Conservation (phyloP, 2,888 invertebrate genomes). For the Brenthis hecate region DNA sequence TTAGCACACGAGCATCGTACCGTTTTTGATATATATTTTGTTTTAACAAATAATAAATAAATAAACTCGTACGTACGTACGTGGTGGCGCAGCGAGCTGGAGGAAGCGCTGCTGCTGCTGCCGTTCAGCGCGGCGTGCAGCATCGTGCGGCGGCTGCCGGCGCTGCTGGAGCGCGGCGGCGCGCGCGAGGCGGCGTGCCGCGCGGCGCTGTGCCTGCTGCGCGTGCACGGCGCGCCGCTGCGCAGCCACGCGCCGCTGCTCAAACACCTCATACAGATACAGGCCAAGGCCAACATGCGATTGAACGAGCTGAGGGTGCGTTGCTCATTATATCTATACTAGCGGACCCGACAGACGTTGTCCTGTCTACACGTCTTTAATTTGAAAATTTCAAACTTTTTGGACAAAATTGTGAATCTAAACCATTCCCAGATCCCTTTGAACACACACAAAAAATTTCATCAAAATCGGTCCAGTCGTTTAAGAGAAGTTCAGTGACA, state of each 20-base stretch:
- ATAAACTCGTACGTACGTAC: too few relatives aligned
- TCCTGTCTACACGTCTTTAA: too few relatives aligned
- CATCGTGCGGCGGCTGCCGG: conserved; percentile 87
- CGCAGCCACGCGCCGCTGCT: conserved; percentile 87
- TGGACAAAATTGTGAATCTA: too few relatives aligned
- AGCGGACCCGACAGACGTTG: too few relatives aligned
- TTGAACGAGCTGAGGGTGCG: conserved; percentile 84
- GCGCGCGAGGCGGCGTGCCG: conserved; percentile 90
- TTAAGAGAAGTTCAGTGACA: too few relatives aligned
- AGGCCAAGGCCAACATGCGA: conserved; percentile 80
- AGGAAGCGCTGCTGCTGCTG: conserved; percentile 92
- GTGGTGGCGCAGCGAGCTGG: conserved; percentile 87
- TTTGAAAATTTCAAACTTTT: too few relatives aligned
- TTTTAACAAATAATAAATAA: too few relatives aligned
- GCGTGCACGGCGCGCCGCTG: conserved; percentile 90
- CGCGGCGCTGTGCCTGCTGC: conserved; percentile 88
- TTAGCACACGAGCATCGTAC: too few relatives aligned
- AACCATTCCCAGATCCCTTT: too few relatives aligned
- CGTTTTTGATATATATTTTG: too few relatives aligned
- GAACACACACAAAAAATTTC: too few relatives aligned
- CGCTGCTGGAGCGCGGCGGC: conserved; percentile 86
- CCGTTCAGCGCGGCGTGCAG: conserved; percentile 92
- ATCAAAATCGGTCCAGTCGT: too few relatives aligned
- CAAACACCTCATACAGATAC: conserved; percentile 84
- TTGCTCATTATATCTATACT: conserved; percentile 31